phyloP scores from a whole-genome alignment of 2,113 vertebrate genomes.

The Pogona vitticeps region DNA sequence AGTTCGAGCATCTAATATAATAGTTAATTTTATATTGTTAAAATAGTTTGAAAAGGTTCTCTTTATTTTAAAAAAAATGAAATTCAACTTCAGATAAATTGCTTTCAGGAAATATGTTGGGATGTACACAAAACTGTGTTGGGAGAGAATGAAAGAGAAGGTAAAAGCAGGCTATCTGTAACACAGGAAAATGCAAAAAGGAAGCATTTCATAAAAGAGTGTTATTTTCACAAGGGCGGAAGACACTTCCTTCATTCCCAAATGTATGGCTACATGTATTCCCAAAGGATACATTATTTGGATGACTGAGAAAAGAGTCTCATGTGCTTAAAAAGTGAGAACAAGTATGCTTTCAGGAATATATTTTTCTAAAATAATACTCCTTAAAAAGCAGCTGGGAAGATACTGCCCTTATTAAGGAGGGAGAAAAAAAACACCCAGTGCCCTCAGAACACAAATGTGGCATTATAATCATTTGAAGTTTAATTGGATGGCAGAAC shows the following conservation, averaged over 20 bases:
- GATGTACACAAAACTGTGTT: not conserved
- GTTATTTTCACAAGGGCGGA: constrained; percentile 1
- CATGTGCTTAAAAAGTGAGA: not conserved
- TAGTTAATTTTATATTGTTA: not conserved
- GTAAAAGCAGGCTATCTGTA: not conserved
- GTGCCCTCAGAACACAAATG: not conserved
- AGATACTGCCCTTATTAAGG: constrained; percentile 14
- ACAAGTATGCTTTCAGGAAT: not conserved
- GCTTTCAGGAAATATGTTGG: not conserved
- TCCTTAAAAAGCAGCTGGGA: constrained; percentile 13
- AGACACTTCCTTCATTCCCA: not conserved
- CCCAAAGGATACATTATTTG: not conserved
- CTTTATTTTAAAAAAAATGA: not conserved
- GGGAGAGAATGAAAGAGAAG: not conserved
- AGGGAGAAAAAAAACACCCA: constrained; percentile 18
- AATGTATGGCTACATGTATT: not conserved
- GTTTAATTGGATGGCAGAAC: not conserved
- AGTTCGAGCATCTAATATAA: not conserved
- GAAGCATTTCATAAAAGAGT: not conserved
- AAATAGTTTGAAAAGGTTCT: not conserved
- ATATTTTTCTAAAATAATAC: not conserved
- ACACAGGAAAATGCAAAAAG: not conserved
- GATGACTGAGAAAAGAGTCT: not conserved
- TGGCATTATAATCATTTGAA: not conserved
- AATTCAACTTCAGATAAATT: not conserved